Conservation (phyloP, 2,888 invertebrate species). For the Cancer borealis region DNA sequence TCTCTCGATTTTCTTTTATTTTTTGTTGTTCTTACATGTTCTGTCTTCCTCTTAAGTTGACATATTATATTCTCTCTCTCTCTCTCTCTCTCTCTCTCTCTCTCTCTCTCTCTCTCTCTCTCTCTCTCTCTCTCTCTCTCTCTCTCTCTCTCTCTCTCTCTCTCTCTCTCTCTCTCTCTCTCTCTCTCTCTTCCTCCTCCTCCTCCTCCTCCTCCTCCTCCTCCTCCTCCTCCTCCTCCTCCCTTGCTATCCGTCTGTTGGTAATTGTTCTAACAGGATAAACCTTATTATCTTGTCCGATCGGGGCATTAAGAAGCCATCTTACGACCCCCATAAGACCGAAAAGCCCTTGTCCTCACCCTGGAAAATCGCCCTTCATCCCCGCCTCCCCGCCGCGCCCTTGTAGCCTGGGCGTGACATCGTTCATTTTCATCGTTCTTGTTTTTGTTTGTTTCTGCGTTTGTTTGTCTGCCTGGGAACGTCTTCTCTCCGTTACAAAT, state of each 20-base stretch:
- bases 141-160: conserved; percentile 26
- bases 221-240: background rate
- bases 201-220: background rate
- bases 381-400: background rate
- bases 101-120: conserved; percentile 33
- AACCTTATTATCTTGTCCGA: conserved; percentile 45
- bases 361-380: background rate
- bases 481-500: background rate
- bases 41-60: background rate
- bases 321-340: background rate
- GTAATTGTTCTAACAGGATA: conserved; percentile 43
- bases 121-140: conserved; percentile 35
- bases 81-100: background rate
- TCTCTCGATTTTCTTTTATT: background rate
- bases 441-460: conserved; percentile 15
- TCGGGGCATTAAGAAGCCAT: conserved; percentile 14
- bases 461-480: background rate
- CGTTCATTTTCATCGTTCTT: background rate
- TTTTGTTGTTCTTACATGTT: background rate
- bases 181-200: background rate
- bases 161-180: background rate
- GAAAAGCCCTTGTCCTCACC: conserved; percentile 1
- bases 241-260: background rate
- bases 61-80: no score
- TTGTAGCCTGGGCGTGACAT: background rate